These are phyloP conservation scores for Callyntrura sp. DNA, from an alignment of 2,888 invertebrate species.

Conservation along the genomic window DNA sequence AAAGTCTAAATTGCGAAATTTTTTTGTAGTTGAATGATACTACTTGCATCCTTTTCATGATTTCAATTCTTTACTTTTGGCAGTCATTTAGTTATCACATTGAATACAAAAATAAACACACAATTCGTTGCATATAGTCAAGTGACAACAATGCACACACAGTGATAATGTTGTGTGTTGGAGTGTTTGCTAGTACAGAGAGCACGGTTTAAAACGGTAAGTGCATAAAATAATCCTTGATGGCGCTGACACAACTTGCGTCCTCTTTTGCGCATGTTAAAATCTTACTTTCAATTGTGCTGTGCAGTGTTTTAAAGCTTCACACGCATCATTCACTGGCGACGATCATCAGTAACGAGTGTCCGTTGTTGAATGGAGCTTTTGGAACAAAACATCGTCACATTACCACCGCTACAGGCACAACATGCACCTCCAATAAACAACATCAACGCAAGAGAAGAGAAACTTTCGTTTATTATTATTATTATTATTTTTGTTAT, in stretches of 20 bases:
- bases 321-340: conserved; percentile 26
- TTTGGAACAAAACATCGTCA: conserved; percentile 38
- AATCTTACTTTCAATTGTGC: neutral
- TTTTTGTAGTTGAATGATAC: conserved; percentile 64
- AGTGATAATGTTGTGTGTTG: neutral
- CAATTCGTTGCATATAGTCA: neutral
- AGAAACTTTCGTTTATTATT: conserved; percentile 37
- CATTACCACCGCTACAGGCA: conserved; percentile 33
- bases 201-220: conserved; percentile 63
- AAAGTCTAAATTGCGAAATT: conserved; percentile 83
- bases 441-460: conserved; percentile 18
- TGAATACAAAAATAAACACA: conserved; percentile 63
- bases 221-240: conserved; percentile 59
- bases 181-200: neutral
- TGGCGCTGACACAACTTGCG: conserved; percentile 23
- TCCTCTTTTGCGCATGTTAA: conserved; percentile 18
- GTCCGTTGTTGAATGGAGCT: conserved; percentile 23
- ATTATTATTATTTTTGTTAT: neutral
- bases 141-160: conserved; percentile 41
- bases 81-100: conserved; percentile 75
- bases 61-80: conserved; percentile 44
- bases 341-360: conserved; percentile 18
- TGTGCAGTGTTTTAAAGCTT: conserved; percentile 7
- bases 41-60: conserved; percentile 65
- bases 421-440: conserved; percentile 19